These are phyloP conservation scores for Upupa epops DNA, from an alignment of 2,113 vertebrate genomes.

Conservation along the genomic window DNA sequence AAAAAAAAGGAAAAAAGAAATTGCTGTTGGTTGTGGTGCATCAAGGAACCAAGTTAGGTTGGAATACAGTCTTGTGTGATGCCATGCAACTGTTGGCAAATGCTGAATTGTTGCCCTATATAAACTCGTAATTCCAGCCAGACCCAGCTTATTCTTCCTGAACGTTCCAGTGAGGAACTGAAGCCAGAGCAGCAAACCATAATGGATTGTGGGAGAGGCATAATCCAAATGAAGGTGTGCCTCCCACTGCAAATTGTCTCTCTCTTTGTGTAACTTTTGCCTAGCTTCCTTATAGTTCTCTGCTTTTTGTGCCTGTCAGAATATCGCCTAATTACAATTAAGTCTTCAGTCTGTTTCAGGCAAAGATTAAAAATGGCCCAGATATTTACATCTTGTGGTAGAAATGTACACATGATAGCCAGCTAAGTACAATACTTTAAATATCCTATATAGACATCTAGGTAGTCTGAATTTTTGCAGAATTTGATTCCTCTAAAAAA, in stretches of 20 bases:
- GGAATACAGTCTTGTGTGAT: neutral
- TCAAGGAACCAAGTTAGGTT: neutral
- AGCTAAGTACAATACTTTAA: too few relatives aligned
- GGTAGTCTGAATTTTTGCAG: neutral
- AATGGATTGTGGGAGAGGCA: neutral
- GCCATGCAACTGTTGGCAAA: neutral
- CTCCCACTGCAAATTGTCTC: neutral
- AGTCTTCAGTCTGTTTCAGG: neutral
- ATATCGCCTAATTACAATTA: neutral
- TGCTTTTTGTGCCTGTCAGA: neutral
- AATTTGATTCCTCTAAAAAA: neutral
- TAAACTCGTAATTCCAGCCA: neutral
- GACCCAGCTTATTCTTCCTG: neutral
- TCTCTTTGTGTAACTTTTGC: neutral
- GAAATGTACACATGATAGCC: too few relatives aligned
- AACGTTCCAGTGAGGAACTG: too few relatives aligned
- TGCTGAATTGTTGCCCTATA: neutral
- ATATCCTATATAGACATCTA: too few relatives aligned
- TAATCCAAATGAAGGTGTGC: neutral
- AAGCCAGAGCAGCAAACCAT: neutral
- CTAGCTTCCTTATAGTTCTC: neutral
- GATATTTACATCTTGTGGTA: too few relatives aligned
- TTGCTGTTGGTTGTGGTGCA: neutral
- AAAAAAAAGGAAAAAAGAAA: neutral
- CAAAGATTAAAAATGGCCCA: neutral